Base-by-base conservation (phyloP, 2,888 invertebrate genomes). In the Morpho achilles region DNA sequence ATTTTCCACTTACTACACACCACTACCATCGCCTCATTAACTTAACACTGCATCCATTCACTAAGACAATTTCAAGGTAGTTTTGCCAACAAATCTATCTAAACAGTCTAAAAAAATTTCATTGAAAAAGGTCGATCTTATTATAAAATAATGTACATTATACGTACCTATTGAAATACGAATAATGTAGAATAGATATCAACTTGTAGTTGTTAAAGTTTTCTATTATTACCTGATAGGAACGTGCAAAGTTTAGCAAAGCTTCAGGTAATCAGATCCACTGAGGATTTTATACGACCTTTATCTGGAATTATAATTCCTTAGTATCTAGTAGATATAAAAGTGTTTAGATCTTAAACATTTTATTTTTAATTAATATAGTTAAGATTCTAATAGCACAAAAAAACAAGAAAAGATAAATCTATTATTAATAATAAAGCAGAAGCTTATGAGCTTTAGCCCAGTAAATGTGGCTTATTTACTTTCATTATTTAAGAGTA, bases 221-320 rank as follows among this genome's bases (percentile, higher is more conserved):
- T 57, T 52, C 41, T 51, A 52, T 57, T 51, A 50, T 56, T 52
- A 39, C 57, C 50, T 50, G 41, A 57, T 57, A 52, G 57, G 42
- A 51, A 57, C 47, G 51, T 10, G 48, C n/a, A 48, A 47, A 52
- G 48, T 47, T 57, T 23, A 57, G 45, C 46, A 46, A 50, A 56
- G 56, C 50, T 50, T 45, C n/a, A 10, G 22, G 10, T 23, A 52
- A 52, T 52, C 47, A 48, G 52, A 46, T 52, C 57, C 46, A 57
- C 51, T 56, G 46, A 16, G n/a, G 46, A 42, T 51, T 56, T 56
- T 42, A 56, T 47, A 51, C 41, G 46, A 47, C 51, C 7, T 50
- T 41, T 41, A 50, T 50, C 8, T 39, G 40, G 44, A 41, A 51
- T 56, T 46, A 41, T 50, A 56, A 41, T 22, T 40, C 7, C 44